Evolutionary conservation across 2,113 vertebrate species (phyloP).

Genomic region (Cettia cetti): DNA sequence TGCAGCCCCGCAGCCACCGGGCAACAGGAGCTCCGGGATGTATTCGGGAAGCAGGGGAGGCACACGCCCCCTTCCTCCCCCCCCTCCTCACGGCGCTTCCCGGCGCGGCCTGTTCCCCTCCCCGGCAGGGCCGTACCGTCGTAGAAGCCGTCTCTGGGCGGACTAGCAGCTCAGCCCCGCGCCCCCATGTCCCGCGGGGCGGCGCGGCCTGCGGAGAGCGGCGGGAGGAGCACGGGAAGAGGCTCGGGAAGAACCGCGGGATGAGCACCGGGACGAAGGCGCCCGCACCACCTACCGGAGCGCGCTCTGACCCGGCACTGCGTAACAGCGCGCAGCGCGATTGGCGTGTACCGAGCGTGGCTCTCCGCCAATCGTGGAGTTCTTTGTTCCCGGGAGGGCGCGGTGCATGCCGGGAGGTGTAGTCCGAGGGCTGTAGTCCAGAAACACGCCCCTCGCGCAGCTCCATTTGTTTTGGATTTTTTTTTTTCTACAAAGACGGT

Average conservation of each 20-base stretch:
- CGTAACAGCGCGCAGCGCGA: background rate
- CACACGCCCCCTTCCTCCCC: too few species aligned
- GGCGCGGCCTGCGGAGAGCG: background rate
- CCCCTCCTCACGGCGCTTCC: background rate
- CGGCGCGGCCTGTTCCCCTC: background rate
- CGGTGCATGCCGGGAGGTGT: background rate
- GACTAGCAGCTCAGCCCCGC: background rate
- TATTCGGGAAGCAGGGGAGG: fast-evolving
- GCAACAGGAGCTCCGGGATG: fast-evolving
- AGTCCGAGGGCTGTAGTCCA: background rate
- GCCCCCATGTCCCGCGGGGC: background rate
- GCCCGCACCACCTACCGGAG: background rate
- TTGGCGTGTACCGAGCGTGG: fast-evolving
- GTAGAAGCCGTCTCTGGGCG: background rate
- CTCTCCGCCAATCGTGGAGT: background rate
- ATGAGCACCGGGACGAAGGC: background rate
- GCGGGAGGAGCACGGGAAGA: fast-evolving
- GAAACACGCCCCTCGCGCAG: fast-evolving
- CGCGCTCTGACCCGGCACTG: background rate
- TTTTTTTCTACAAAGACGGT: fast-evolving
- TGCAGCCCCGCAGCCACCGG: background rate
- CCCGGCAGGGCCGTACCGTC: background rate
- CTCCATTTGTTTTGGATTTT: too few species aligned
- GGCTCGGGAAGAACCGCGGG: background rate
- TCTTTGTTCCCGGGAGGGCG: background rate